Percentiles rank a stretch among this genome's conserved stretches.
Evolutionary conservation across 2,113 vertebrate species (phyloP).

Genomic region (Sclerurus mexicanus): DNA sequence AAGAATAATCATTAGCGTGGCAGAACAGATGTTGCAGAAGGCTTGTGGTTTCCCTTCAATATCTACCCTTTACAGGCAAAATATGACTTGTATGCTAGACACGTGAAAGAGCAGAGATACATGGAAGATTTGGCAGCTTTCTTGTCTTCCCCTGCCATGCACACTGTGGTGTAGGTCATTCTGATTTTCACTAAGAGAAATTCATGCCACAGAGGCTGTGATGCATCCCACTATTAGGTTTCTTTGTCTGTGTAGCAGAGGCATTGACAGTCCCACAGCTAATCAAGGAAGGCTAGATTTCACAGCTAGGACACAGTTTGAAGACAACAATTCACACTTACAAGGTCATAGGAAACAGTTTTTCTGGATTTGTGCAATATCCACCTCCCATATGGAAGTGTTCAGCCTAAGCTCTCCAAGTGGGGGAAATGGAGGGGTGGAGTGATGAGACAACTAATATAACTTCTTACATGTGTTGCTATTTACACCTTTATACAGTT

Average conservation of each 20-base stretch:
- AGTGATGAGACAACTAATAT: not conserved
- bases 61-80: not conserved
- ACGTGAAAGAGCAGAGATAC: not conserved
- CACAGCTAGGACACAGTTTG: not conserved
- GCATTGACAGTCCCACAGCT: not conserved
- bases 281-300: not conserved
- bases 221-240: not conserved
- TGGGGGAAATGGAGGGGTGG: not conserved
- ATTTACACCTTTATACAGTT: slow-evolving; percentile 6
- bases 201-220: not conserved
- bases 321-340: not conserved
- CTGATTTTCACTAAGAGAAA: not conserved
- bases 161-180: accelerated
- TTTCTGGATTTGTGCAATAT: not conserved
- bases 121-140: not conserved
- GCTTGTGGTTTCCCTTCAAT: not conserved
- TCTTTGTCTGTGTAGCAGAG: not conserved
- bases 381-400: not conserved
- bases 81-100: accelerated
- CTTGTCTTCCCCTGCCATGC: not conserved
- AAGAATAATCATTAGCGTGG: not conserved
- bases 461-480: not conserved
- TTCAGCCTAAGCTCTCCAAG: not conserved
- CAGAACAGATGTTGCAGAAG: slow-evolving; percentile 23
- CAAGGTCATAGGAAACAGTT: not conserved